Conservation (phyloP, 2,797 vertebrate species). For the Protonibea diacanthus region DNA sequence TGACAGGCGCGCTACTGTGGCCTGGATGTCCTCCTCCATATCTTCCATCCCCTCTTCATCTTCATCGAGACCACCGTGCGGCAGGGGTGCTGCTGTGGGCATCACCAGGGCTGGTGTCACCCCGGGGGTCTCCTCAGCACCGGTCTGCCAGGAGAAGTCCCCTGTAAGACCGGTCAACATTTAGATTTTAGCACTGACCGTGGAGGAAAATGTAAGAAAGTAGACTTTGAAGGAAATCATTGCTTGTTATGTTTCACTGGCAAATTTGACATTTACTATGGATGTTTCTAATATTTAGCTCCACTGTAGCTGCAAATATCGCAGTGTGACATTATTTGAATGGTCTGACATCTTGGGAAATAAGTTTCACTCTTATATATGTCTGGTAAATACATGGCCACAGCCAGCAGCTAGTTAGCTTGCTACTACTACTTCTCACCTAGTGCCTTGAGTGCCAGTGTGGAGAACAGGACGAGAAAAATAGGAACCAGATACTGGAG, state of each 20-base stretch:
- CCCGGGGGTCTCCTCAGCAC: conserved; percentile 71
- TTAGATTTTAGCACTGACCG: not conserved
- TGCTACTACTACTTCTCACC: conserved; percentile 81
- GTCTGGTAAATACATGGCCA: too few species aligned
- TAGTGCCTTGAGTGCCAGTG: conserved; percentile 91
- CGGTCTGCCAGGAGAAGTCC: conserved; percentile 91
- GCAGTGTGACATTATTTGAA: not conserved
- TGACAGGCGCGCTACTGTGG: conserved; percentile 85
- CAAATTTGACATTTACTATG: not conserved
- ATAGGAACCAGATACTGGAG: conserved; percentile 94
- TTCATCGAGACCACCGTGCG: conserved; percentile 38
- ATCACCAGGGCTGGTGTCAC: conserved; percentile 75
- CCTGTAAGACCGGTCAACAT: conserved; percentile 79
- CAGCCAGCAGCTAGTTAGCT: too few species aligned
- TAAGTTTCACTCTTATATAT: not conserved
- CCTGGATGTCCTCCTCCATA: conserved; percentile 87
- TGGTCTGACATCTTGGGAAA: not conserved
- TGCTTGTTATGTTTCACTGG: not conserved
- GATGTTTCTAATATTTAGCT: not conserved
- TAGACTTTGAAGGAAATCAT: not conserved
- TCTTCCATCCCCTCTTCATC: conserved; percentile 86
- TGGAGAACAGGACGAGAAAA: conserved; percentile 91
- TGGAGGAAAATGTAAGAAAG: not conserved
- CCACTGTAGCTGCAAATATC: not conserved
- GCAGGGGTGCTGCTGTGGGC: conserved; percentile 44